Base-by-base conservation (phyloP, 2,113 vertebrate species). In the Cinclus mexicanus region DNA sequence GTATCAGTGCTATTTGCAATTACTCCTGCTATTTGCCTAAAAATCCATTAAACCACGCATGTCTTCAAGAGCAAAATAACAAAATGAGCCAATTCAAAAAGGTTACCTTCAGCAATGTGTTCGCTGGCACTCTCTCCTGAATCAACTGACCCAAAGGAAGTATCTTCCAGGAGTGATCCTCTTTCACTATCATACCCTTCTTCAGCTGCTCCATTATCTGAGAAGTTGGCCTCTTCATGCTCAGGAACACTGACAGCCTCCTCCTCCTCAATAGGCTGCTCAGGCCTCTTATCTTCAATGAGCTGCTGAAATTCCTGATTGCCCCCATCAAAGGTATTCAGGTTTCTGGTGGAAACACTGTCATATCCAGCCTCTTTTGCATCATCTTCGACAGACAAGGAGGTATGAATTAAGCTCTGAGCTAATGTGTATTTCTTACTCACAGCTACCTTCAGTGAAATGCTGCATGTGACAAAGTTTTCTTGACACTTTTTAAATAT, bases 91-190 rank as follows among this genome's bases (percentile, higher is more conserved):
- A 78, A 56, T 75, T 61, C 41, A 37, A 70, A 70, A 83, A 26
- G 17, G 21, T 97, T 98, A 98, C 98, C 98, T 97, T 94, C 41
- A 68, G 87, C 72, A 50, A 3, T 14, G 8, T 95, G 80, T 50
- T 95, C 64, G 10, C 49, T 69, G 11, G 44, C 31, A 69, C 26
- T 39, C 11, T 78, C 49, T 86, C 24, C 89, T 41, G 85, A 80
- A 86, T 87, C 94, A 89, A 33, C 1, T 39, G 70, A 77, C 44
- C 3, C 92, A 78, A 89, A 85, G 26, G 87, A 70, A 28, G n/a
- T 18, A 47, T 84, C 85, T 74, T 90, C 19, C 57, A 69, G 17
- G 33, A 55, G 49, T 0, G 7, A 49, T 84, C 23, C 59, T 87
- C 55, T 78, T 56, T 92, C 89, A 50, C 44, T 57, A 10, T 53